Evolutionary conservation across 2,113 vertebrate genomes (phyloP), one percentile per base, ranked within the genome.

Genomic region (Brachyistius frenatus): DNA sequence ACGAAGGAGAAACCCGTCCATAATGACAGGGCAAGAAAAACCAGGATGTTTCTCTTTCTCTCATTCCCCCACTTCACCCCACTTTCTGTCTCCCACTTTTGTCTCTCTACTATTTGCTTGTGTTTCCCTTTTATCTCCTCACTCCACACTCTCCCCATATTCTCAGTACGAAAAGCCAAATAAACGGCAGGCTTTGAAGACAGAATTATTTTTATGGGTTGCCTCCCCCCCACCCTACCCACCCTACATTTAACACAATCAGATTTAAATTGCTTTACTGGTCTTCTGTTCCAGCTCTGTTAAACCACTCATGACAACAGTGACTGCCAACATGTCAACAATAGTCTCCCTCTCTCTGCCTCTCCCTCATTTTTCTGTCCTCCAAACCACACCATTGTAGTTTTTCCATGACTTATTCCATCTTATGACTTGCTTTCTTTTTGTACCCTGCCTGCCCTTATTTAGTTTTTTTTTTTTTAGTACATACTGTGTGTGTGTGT

Each of bases 301-400:
- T 86, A 90, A 93, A 93, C 85, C 83, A 53, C 86, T 93, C 89
- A 89, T 88, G 82, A 92, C 88, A 90, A 73, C 85, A 86, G 86
- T 37, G 77, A 63, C 80, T 90, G 89, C 91, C 91, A 92, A 78
- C 83, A 85, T 86, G 88, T 94, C 88, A 92, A 92, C 92, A 93
- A 87, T 88, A 78, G 80, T 62, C 87, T 81, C 88, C 57, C 56
- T 66, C 55, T 78, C 68, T 79, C 73, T 81, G 61, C 57, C 69
- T 78, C 58, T 50, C 78, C 64, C 73, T 81, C 37, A 31, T 60
- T 68, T 41, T 73, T 69, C 61, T 73, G 54, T 63, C 79, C 85
- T 55, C 73, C 70, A 91, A 80, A 91, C 84, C 89, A 86, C 87
- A 91, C 73, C 69, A 78, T 90, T 91, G 90, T 90, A 83, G 77